Evolutionary conservation across 2,113 vertebrate genomes (phyloP).

Genomic region (Misgurnus mizolepis): DNA sequence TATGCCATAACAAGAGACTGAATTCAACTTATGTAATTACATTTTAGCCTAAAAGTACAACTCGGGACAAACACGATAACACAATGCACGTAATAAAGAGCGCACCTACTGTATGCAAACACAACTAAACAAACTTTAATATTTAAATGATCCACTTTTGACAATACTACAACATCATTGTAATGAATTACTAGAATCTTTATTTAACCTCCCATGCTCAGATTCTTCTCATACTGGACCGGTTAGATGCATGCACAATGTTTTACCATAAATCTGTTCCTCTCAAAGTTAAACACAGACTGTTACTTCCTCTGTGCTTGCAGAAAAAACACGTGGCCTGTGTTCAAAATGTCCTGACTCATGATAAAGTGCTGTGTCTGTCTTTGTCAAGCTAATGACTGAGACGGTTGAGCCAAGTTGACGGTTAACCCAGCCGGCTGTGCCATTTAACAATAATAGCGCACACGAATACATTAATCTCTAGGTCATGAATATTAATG

Average conservation of each 20-base stretch:
- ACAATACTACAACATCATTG: conserved; percentile 48
- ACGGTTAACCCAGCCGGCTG: conserved; percentile 38
- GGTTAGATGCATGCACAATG: conserved; percentile 35
- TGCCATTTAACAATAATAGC: conserved; percentile 24
- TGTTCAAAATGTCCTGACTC: conserved; percentile 70
- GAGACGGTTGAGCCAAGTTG: conserved; percentile 42
- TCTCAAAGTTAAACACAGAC: conserved; percentile 62
- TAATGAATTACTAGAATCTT: conserved; percentile 49
- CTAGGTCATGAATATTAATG: conserved; percentile 11
- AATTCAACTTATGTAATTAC: conserved; percentile 43
- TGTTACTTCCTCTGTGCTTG: conserved; percentile 59
- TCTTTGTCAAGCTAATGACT: conserved; percentile 63
- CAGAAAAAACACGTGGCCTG: conserved; percentile 51
- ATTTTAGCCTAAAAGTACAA: conserved; percentile 39
- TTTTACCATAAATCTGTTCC: conserved; percentile 63
- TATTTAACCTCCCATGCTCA: conserved; percentile 32
- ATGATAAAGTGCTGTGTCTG: conserved; percentile 59
- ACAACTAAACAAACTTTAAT: conserved; percentile 30
- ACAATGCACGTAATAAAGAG: neutral
- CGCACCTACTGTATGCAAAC: neutral
- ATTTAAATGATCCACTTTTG: conserved; percentile 58
- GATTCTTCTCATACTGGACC: conserved; percentile 53
- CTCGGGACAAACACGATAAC: conserved; percentile 30
- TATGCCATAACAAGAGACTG: conserved; percentile 39
- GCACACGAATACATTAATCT: conserved; percentile 4